These are phyloP conservation scores for Heliconius erato DNA, from an alignment of 2,888 invertebrate genomes.

Conservation along the genomic window DNA sequence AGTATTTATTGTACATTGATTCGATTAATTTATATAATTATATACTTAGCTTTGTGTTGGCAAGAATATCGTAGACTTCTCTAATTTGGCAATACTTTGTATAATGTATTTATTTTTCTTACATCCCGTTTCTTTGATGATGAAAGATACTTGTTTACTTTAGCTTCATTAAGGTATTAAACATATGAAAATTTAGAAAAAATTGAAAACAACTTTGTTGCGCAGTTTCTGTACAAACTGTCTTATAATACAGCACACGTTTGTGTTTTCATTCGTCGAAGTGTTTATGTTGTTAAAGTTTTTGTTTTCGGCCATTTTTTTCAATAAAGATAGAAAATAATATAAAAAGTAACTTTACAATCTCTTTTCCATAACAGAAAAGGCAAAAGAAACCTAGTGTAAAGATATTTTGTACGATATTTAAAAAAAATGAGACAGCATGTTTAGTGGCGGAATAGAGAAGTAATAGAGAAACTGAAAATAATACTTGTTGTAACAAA, in stretches of 20 bases:
- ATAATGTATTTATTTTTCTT: constrained; percentile 10
- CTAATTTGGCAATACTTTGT: not conserved
- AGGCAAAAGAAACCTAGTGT: not conserved
- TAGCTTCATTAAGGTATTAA: constrained; percentile 7
- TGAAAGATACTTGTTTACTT: not conserved
- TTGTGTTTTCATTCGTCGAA: not conserved
- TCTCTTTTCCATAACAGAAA: not conserved
- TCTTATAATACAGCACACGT: too few species aligned
- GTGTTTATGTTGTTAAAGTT: not conserved
- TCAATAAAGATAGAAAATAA: not conserved
- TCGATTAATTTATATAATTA: too few species aligned
- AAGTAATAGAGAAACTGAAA: too few species aligned
- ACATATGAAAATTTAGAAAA: not conserved
- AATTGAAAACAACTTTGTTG: not conserved
- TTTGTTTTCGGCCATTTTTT: not conserved
- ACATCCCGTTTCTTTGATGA: constrained; percentile 2
- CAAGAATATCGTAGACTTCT: not conserved
- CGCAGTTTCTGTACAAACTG: not conserved
- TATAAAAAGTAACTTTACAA: not conserved
- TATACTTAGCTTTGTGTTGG: not conserved
- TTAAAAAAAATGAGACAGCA: not conserved
- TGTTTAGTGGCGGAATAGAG: not conserved
- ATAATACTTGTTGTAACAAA: too few species aligned
- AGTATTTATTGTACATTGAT: too few species aligned
- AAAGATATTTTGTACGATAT: not conserved